Evolutionary conservation across 2,888 invertebrate genomes (phyloP).

Genomic region (Drosophila rubida): DNA sequence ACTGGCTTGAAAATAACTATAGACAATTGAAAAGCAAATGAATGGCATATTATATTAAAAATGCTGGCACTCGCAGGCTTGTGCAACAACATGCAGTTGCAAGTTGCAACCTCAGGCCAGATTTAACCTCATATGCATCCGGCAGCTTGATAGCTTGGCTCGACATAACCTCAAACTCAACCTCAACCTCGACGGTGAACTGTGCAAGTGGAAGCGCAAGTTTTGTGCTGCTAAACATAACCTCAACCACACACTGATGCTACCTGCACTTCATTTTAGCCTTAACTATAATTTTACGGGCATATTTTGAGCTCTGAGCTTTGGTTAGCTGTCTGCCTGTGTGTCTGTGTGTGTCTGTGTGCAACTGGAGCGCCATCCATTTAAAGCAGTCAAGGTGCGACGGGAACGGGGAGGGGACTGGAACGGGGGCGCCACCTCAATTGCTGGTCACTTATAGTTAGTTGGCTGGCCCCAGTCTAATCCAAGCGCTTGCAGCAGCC

Average conservation of each 20-base stretch:
- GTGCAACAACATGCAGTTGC: no score
- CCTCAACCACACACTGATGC: conserved; percentile 31
- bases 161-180: conserved; percentile 2
- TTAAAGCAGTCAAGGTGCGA: neutral
- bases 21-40: no score
- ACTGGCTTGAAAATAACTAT: no score
- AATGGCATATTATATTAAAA: no score
- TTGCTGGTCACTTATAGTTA: conserved; percentile 41
- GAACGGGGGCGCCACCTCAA: neutral
- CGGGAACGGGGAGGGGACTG: neutral
- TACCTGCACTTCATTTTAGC: conserved; percentile 43
- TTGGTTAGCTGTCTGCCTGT: conserved; percentile 24
- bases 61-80: no score
- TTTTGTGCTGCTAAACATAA: conserved; percentile 14
- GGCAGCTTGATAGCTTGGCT: neutral
- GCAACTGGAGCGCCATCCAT: conserved; percentile 14
- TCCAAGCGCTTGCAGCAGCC: conserved; percentile 5
- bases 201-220: neutral
- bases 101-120: neutral
- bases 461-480: conserved; percentile 21
- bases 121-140: neutral
- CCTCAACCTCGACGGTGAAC: conserved; percentile 9
- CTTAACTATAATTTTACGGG: conserved; percentile 41
- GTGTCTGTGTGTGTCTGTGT: conserved; percentile 2
- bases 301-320: conserved; percentile 24